These are phyloP conservation scores for Neocloeon triangulifer DNA, from an alignment of 1,140 invertebrate species.

Conservation along the genomic window DNA sequence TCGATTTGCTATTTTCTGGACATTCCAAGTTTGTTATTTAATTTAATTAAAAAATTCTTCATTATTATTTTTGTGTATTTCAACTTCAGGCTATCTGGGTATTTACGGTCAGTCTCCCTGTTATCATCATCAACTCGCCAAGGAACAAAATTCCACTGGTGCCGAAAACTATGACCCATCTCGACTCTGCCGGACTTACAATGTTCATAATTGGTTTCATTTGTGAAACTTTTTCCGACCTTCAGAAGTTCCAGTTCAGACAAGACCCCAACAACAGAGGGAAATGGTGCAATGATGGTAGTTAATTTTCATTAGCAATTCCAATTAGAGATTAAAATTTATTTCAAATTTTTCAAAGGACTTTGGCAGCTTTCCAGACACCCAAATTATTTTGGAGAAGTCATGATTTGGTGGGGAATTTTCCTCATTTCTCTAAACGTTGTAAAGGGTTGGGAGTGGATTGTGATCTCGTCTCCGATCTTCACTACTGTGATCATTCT, in stretches of 20 bases:
- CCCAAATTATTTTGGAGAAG: conserved; percentile 91
- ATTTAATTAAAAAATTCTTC: too few relatives aligned
- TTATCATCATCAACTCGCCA: conserved; percentile 80
- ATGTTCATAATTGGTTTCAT: conserved; percentile 64
- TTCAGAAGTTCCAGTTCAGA: conserved; percentile 76
- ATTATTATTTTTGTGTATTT: too few relatives aligned
- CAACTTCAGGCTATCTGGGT: conserved; percentile 64
- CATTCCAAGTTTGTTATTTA: conserved; percentile 51
- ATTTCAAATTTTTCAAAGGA: conserved; percentile 26
- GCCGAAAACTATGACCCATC: conserved; percentile 57
- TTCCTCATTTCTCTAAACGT: conserved; percentile 75
- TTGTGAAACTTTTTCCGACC: conserved; percentile 70
- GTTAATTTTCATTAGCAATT: conserved; percentile 6
- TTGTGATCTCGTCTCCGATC: conserved; percentile 65
- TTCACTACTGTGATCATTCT: conserved; percentile 74
- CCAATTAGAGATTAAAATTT: not conserved
- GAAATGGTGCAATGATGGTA: conserved; percentile 73
- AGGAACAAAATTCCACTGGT: conserved; percentile 41
- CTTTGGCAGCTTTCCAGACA: conserved; percentile 76
- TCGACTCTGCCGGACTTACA: conserved; percentile 62
- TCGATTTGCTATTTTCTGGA: conserved; percentile 74
- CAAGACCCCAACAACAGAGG: conserved; percentile 67
- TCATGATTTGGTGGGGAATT: conserved; percentile 82
- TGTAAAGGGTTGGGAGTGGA: conserved; percentile 55
- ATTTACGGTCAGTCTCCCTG: conserved; percentile 71